Base-by-base conservation (phyloP, 2,888 invertebrate genomes). In the Ophion obscuratus region DNA sequence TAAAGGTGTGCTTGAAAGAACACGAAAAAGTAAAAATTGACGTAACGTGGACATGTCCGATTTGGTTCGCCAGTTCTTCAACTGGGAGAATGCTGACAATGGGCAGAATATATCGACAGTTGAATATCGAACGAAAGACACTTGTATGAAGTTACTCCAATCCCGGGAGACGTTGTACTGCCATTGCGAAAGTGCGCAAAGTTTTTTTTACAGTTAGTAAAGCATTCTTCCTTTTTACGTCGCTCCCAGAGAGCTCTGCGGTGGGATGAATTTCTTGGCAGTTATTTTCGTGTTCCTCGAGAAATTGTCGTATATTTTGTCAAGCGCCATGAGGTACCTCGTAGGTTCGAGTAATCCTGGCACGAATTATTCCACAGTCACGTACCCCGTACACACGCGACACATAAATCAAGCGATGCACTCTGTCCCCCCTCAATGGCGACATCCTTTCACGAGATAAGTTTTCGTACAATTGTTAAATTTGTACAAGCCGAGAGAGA, bases 241-340 rank as follows among this genome's bases (percentile, higher is more conserved):
- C 36, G 57, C 59, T 77, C 27, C 36, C 31, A 5, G 62, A 20
- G 68, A 47, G 57, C 40, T 79, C 14, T 36, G 62, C 11, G 75
- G 47, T 82, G 4, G 62, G 83, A 47, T 79, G 64, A 83, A 75
- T 83, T 83, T 83, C 83, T 83, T 83, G 83, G 79, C 83, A 68
- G 47, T 62, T 71, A 68, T 53, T 79, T 79, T 20, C 61, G 74
- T 53, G 75, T 40, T 79, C 75, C 61, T 67, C 11, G 47, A 36
- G 44, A 70, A 24, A 64, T 70, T 14, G 61, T 64, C 70, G 83
- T 83, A 79, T 75, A 20, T 70, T 74, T 79, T 47, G 14, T 53
- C 64, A 36, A 64, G 24, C 36, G 53, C 27, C 11, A 11, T 17
- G 61, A 64, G 75, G 27, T 75, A 70, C 68, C 79, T 80, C 47